phyloP scores from a whole-genome alignment of 2,113 vertebrate species.

The Speoplatyrhinus poulsoni region DNA sequence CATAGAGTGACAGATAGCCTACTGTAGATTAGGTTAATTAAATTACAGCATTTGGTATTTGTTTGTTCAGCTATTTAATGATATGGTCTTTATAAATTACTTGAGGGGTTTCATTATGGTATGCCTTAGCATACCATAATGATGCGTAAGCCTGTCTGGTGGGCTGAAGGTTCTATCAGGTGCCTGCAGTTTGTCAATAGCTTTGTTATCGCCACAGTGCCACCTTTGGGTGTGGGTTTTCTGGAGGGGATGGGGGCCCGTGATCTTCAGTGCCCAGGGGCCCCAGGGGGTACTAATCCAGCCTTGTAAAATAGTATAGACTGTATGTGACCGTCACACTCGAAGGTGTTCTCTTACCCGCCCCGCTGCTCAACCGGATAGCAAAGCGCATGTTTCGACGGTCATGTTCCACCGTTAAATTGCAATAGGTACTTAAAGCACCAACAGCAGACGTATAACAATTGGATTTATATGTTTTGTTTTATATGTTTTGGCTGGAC shows the following conservation, averaged over 20 bases:
- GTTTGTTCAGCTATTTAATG: constrained; percentile 27
- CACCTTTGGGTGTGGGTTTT: no score
- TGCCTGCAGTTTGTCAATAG: no score
- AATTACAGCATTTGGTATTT: background rate
- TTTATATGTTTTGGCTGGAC: background rate
- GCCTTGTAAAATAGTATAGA: constrained; percentile 25
- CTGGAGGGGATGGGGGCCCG: no score
- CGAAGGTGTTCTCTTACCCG: constrained; percentile 39
- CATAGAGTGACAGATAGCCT: background rate
- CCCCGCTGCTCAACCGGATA: constrained; percentile 35
- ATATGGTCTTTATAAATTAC: constrained; percentile 47
- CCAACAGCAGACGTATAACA: background rate
- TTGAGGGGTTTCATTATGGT: constrained; percentile 56
- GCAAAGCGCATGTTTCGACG: constrained; percentile 62
- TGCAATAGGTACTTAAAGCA: background rate
- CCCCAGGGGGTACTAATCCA: no score
- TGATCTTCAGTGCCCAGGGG: no score
- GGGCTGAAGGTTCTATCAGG: no score
- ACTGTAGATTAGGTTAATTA: background rate
- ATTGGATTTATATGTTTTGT: background rate
- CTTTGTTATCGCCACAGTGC: no score
- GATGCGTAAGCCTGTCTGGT: constrained; percentile 54
- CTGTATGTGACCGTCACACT: background rate
- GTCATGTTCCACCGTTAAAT: constrained; percentile 63
- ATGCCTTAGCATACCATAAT: constrained; percentile 76